Evolutionary conservation across 2,113 vertebrate genomes (phyloP).

Genomic region (Aegotheles bennettii): DNA sequence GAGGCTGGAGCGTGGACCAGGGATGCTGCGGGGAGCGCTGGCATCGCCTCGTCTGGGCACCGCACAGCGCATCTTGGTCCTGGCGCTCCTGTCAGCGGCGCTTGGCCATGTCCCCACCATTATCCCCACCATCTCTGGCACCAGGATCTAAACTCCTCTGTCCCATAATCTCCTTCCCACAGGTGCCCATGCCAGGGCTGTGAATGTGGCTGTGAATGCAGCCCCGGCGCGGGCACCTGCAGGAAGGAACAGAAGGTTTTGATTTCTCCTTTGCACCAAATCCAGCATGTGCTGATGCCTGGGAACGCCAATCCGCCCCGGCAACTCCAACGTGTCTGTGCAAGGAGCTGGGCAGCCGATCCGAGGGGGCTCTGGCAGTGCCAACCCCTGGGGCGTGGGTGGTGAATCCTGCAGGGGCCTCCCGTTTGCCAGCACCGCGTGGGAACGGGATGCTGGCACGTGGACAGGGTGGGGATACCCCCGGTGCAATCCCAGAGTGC

Average conservation of each 20-base stretch:
- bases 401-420: not conserved
- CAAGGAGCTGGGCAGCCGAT: not conserved
- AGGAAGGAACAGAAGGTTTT: not conserved
- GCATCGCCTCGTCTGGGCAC: fast-evolving
- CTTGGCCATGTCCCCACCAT: fast-evolving
- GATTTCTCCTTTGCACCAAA: not conserved
- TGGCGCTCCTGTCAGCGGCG: fast-evolving
- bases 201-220: not conserved
- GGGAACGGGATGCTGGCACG: not conserved
- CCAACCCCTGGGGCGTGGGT: not conserved
- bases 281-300: not conserved
- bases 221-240: fast-evolving
- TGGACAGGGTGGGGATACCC: fast-evolving
- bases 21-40: not conserved
- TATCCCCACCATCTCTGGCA: not conserved
- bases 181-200: no score
- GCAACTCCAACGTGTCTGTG: not conserved
- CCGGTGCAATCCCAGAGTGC: fast-evolving
- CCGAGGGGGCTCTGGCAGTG: not conserved
- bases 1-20: fast-evolving
- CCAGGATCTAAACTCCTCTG: not conserved
- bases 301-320: not conserved
- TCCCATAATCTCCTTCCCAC: not conserved
- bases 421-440: not conserved
- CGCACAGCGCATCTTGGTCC: not conserved